phyloP scores from a whole-genome alignment of 2,113 vertebrate species.

The Anthoscopus minutus region DNA sequence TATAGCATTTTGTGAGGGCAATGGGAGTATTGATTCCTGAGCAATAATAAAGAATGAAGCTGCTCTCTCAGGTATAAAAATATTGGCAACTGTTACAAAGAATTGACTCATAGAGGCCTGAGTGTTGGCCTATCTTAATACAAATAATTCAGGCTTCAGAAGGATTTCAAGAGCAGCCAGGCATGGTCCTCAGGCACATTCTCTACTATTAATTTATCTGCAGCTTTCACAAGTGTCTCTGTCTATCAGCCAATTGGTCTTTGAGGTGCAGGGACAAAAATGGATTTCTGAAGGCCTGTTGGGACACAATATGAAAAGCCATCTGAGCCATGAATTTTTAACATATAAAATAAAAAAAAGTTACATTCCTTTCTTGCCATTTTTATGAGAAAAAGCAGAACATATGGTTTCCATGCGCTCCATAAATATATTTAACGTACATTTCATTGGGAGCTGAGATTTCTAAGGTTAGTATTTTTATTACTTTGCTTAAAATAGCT shows the following conservation, averaged over 20 bases:
- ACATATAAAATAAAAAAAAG: background rate
- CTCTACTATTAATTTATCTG: constrained; percentile 73
- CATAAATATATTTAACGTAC: background rate
- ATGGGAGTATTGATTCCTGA: constrained; percentile 84
- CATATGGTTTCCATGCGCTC: background rate
- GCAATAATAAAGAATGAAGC: constrained; percentile 87
- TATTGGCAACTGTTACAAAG: constrained; percentile 86
- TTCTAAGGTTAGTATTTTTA: background rate
- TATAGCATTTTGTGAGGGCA: constrained; percentile 89
- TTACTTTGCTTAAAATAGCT: background rate
- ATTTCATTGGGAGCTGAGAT: constrained; percentile 2
- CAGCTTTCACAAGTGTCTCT: constrained; percentile 60
- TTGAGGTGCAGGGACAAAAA: constrained; percentile 59
- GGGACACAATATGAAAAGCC: constrained; percentile 43
- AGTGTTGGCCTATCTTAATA: constrained; percentile 78
- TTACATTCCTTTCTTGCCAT: background rate
- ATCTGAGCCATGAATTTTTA: constrained; percentile 45
- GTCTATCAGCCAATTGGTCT: constrained; percentile 66
- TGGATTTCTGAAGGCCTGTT: constrained; percentile 65
- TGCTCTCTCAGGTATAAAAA: constrained; percentile 84
- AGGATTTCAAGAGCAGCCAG: constrained; percentile 73
- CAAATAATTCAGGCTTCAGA: constrained; percentile 79
- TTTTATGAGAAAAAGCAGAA: constrained; percentile 21
- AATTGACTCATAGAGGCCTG: constrained; percentile 75
- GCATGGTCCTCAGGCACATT: constrained; percentile 64